Evolutionary conservation across 2,888 invertebrate genomes (phyloP).

Genomic region (Gnatocerus cornutus): DNA sequence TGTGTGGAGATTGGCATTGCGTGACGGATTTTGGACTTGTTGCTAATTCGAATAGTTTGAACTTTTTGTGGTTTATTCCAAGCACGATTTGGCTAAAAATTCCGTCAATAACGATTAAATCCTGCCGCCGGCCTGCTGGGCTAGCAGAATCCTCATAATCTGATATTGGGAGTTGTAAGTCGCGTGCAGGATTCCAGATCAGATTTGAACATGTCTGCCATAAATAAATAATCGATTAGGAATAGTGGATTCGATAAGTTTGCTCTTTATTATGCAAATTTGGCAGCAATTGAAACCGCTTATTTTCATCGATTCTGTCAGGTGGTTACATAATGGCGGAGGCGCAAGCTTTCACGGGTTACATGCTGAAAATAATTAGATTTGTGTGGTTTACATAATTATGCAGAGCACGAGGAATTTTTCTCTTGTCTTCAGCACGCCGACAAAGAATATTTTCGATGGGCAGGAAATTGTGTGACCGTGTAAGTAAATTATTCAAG

Average conservation of each 20-base stretch:
- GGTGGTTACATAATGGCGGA: too few relatives aligned
- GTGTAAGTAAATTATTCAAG: too few relatives aligned
- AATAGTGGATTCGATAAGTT: constrained; percentile 6
- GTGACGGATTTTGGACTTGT: constrained; percentile 27
- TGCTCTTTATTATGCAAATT: constrained; percentile 17
- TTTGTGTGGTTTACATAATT: too few relatives aligned
- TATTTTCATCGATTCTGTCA: neutral
- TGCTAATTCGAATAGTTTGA: constrained; percentile 20
- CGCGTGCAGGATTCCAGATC: constrained; percentile 45
- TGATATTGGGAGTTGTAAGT: constrained; percentile 40
- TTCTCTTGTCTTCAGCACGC: too few relatives aligned
- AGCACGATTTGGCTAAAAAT: constrained; percentile 21
- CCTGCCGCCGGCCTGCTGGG: constrained; percentile 10
- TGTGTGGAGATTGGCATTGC: constrained; percentile 17
- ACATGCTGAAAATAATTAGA: too few relatives aligned
- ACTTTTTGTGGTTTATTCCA: constrained; percentile 8
- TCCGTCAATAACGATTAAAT: constrained; percentile 44
- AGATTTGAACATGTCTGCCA: constrained; percentile 38
- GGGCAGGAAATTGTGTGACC: too few relatives aligned
- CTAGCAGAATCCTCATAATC: constrained; percentile 38
- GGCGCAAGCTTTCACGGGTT: too few relatives aligned
- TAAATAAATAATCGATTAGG: constrained; percentile 36
- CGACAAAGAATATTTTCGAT: too few relatives aligned
- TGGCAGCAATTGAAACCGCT: constrained; percentile 16
- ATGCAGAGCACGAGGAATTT: too few relatives aligned